Percentiles rank a stretch among this genome's conserved stretches.
Evolutionary conservation across 2,888 invertebrate genomes (phyloP).

Genomic region (Formica aserva): DNA sequence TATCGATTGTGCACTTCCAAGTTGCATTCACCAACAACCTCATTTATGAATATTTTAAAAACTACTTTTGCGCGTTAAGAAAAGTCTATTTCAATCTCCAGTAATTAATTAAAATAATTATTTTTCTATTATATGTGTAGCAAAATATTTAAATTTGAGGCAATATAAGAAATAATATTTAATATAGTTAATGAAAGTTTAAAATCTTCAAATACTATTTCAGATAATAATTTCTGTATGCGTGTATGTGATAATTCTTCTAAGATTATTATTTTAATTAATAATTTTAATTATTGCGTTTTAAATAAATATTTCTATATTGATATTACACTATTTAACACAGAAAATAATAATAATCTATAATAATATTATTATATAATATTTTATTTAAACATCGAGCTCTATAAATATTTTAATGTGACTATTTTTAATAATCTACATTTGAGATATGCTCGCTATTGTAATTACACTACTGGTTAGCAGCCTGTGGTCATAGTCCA

Average conservation of each 20-base stretch:
- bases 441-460: background rate
- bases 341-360: background rate
- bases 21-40: background rate
- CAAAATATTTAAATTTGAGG: background rate
- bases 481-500: constrained; percentile 28
- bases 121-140: background rate
- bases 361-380: background rate
- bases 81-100: background rate
- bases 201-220: background rate
- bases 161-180: background rate
- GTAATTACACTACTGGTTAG: constrained; percentile 25
- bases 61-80: background rate
- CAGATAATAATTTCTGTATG: background rate
- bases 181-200: background rate
- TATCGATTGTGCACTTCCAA: background rate
- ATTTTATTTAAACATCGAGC: background rate
- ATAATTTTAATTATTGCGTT: background rate
- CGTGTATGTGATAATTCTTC: background rate
- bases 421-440: background rate
- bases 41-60: background rate
- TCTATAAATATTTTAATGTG: background rate
- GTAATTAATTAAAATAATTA: background rate
- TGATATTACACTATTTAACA: background rate
- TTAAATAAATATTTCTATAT: background rate
- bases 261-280: background rate